Evolutionary conservation across 1,140 invertebrate genomes (phyloP), one percentile per base, ranked within the genome.

Genomic region (Phymorhynchus buccinoides): DNA sequence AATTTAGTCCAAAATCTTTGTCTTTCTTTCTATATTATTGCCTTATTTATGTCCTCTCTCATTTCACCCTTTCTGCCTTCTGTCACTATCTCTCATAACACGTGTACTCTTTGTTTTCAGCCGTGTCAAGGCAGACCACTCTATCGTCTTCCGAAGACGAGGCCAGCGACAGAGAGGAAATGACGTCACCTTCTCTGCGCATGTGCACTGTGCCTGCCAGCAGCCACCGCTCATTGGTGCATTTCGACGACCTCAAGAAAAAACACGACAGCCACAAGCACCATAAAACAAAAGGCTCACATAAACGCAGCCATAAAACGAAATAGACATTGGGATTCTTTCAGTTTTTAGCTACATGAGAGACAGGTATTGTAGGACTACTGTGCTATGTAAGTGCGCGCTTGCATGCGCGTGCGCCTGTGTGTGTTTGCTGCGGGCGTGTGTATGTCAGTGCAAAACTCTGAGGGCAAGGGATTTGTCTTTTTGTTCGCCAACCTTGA

Each of bases 261-360:
- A n/a, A n/a, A 73, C 32, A 32, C 3, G 32, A 12, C 32, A 68
- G 66, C 0, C 71, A 73, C 71, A 73, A 73, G 3, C 32, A 73
- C 30, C 71, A 37, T 27, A 62, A 62, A 62, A 27, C 56, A 62
- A 22, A 2, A 22, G 18, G 22, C 56, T n/a, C 56, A 62, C 56
- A 62, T 27, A 62, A 62, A 27, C 56, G 22, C 56, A 62, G 56
- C 22, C 56, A 62, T 27, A 12, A 27, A 12, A 22, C 56, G 4
- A 12, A 62, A 4, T 62, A 62, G 7, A 62, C 96, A 89, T 94
- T 92, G 0, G 96, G 96, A 86, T 97, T 91, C 91, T 96, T 14
- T 56, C 96, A 0, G 96, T 96, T 14, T 94, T 93, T 7, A 97
- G 94, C 90, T 96, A 96, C 32, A 97, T 94, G 88, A 93, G 94